Conservation (phyloP, 2,113 vertebrate species). For the Heptranchias perlo region DNA sequence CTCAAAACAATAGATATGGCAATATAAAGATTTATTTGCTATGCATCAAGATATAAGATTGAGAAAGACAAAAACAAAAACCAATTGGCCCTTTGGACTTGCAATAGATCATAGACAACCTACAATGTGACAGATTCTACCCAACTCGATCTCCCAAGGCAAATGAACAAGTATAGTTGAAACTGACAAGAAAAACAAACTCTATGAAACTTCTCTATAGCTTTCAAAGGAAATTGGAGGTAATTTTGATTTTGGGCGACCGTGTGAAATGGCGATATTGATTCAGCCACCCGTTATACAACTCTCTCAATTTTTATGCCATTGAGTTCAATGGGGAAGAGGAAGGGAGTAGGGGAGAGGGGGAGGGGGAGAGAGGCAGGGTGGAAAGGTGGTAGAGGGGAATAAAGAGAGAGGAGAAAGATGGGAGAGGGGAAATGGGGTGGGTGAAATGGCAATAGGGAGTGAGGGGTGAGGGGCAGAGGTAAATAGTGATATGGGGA, state of each 20-base stretch:
- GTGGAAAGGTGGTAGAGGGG: neutral
- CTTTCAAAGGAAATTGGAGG: neutral
- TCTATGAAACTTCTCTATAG: neutral
- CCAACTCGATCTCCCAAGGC: neutral
- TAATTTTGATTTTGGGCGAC: neutral
- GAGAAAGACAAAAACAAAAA: neutral
- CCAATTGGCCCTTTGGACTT: neutral
- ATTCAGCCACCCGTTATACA: neutral
- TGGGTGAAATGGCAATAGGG: neutral
- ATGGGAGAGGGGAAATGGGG: neutral
- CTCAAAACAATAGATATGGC: neutral
- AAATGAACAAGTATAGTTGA: neutral
- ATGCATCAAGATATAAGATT: neutral
- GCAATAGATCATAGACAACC: neutral
- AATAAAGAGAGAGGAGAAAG: neutral
- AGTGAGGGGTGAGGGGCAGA: neutral
- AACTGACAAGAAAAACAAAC: neutral
- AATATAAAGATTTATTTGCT: neutral
- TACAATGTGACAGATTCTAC: neutral
- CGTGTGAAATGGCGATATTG: neutral
- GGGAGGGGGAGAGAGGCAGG: neutral
- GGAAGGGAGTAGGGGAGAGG: neutral
- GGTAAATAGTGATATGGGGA: neutral
- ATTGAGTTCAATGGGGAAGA: neutral
- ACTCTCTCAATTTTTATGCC: neutral